Base-by-base conservation (phyloP, 2,797 vertebrate genomes). In the Pangasius djambal region DNA sequence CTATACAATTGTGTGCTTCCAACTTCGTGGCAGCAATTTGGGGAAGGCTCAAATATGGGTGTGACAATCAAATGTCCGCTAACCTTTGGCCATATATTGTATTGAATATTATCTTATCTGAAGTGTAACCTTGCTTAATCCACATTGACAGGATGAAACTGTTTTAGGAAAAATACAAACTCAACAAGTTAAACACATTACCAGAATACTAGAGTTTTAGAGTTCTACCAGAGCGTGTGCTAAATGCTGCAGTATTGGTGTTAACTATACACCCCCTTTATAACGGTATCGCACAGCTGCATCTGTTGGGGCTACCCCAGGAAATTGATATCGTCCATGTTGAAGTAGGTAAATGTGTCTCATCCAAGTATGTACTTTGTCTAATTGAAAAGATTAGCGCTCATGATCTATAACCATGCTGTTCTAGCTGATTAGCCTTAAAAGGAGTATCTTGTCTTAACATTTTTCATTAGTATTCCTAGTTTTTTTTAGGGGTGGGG, bases 371-470 rank as follows among this genome's bases (percentile, higher is more conserved):
- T 55, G 52, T 86, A 83, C 86, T 86, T 81, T 81, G 74, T 70
- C 48, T 86, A 86, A 89, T 86, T 81, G 63, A 77, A 89, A 86
- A 37, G 84, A 82, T 81, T 82, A 86, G 81, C 74, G 57, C 61
- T 57, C 84, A 57, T 79, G 57, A 82, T 86, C 72, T 86, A 89
- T 86, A 86, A 22, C 37, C 61, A 28, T 63, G 61, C 61, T 63
- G 61, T 63, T 63, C 6, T 61, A 61, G 59, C 59, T 61, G 59
- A 61, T 25, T 61, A 25, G 25, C 25, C 7, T 63, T 65, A 65
- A 65, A 61, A 25, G 59, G 22, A 25, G 7, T 65, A 12, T 65
- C 65, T n/a, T 67, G 12, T n/a, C n/a, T 13, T 31, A 15, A 67
- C 1, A 31, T 31, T 31, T 15, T 67, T 67, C 28, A 31, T n/a